Base-by-base conservation (phyloP, 2,888 invertebrate species). In the Ditula angustiorana region DNA sequence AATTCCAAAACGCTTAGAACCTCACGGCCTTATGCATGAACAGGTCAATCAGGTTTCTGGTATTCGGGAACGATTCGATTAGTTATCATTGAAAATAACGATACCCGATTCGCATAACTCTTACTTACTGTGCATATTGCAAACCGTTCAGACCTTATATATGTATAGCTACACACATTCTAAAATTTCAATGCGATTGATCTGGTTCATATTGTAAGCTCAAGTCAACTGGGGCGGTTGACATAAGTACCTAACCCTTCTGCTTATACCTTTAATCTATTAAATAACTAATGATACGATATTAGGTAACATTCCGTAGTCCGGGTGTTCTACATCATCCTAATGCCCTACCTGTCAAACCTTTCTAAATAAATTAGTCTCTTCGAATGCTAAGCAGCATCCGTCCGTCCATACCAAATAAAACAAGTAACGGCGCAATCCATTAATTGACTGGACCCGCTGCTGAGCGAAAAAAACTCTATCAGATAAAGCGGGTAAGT, bases 401-500 rank as follows among this genome's bases (percentile, higher is more conserved):
- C 70, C 71, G 73, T 73, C 77, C 77, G 79, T 73, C 77, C 77
- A 79, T 82, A 85, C 77, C 79, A 86, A 90, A 89, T 87, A 90
- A 92, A 88, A 84, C 82, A 88, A 80, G 81, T 90, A 92, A 92
- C 88, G 86, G 90, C 88, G 86, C 83, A 88, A 89, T 85, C 90
- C 90, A 92, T 91, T 92, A 91, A 92, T 91, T 88, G 90, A 90
- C 86, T 78, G 90, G 90, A 90, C 90, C 88, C 83, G 88, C 87
- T 79, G 87, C 84, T 83, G 83, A 81, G 88, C 81, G 81, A 87
- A 90, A 91, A 90, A 92, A 87, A 80, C 75, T 82, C 84, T 84
- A 90, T 91, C 89, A 85, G 92, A 92, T 92, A 90, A 91, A 86
- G 82, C 83, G 88, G 85, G 88, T 90, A 92, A 91, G 91, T 91